Percentiles rank a stretch among this genome's conserved stretches.
These are phyloP conservation scores for Corythucha ciliata DNA, from an alignment of 2,888 invertebrate species.

Conservation along the genomic window DNA sequence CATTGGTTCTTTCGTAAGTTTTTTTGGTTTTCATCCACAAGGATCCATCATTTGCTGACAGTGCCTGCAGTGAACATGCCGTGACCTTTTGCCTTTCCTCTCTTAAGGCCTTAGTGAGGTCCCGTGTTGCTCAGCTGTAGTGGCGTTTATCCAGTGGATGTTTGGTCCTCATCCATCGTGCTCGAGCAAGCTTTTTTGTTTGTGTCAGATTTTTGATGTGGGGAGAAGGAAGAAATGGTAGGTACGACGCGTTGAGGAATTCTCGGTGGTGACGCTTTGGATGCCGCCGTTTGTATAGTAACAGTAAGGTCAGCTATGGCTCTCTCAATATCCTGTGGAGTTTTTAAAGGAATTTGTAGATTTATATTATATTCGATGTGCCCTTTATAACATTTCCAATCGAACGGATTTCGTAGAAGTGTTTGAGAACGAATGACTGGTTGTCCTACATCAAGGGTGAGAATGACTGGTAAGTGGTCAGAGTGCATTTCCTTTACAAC, in stretches of 20 bases:
- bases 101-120: background rate
- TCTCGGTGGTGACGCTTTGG: conserved; percentile 1
- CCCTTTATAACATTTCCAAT: background rate
- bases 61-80: background rate
- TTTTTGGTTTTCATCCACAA: conserved; percentile 1
- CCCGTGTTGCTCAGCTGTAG: background rate
- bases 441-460: background rate
- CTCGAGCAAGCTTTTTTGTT: background rate
- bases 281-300: background rate
- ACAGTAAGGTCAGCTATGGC: background rate
- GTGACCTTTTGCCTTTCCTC: background rate
- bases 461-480: background rate
- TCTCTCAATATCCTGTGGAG: background rate
- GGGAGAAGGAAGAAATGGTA: background rate
- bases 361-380: background rate
- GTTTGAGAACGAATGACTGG: background rate
- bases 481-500: background rate
- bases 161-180: background rate
- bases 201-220: background rate
- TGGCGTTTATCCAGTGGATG: conserved; percentile 1
- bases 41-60: background rate
- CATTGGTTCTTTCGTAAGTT: background rate
- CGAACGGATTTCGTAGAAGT: background rate
- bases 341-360: background rate
- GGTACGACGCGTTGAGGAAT: too few species aligned